Conservation (phyloP, 2,888 invertebrate genomes). For the Andrena haemorrhoa region DNA sequence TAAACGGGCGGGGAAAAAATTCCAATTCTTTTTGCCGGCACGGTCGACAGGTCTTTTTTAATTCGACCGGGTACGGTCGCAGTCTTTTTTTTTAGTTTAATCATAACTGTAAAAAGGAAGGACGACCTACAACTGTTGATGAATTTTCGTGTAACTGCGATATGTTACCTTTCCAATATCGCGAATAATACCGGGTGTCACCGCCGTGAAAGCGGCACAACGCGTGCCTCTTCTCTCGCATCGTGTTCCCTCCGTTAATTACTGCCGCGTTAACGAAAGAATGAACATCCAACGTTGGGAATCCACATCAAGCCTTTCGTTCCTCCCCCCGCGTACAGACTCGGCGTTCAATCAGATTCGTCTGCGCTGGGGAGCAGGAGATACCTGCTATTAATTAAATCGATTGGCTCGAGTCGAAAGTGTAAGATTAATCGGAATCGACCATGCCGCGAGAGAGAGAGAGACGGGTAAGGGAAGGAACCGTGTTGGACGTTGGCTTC, state of each 20-base stretch:
- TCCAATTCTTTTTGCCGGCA: constrained; percentile 1
- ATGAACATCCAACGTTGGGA: constrained; percentile 16
- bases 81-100: constrained; percentile 43
- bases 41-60: constrained; percentile 18
- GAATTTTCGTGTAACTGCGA: constrained; percentile 38
- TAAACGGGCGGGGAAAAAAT: not conserved
- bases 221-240: constrained; percentile 20
- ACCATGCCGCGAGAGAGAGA: not conserved
- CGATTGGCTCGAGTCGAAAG: constrained; percentile 36
- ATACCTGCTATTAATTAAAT: constrained; percentile 49
- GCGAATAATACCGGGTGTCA: constrained; percentile 34
- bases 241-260: constrained; percentile 43
- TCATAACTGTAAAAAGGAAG: constrained; percentile 8
- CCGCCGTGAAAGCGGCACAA: constrained; percentile 16
- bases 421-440: constrained; percentile 37
- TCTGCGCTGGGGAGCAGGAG: not conserved
- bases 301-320: constrained; percentile 3
- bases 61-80: constrained; percentile 20
- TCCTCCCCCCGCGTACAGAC: not conserved
- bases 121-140: constrained; percentile 49
- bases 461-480: constrained; percentile 9
- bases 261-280: constrained; percentile 35
- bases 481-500: constrained; percentile 24
- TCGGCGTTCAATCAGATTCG: not conserved
- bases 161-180: constrained; percentile 43